Evolutionary conservation across 2,888 invertebrate species (phyloP), one percentile per base, ranked within the genome.

Genomic region (Catocala sponsa): DNA sequence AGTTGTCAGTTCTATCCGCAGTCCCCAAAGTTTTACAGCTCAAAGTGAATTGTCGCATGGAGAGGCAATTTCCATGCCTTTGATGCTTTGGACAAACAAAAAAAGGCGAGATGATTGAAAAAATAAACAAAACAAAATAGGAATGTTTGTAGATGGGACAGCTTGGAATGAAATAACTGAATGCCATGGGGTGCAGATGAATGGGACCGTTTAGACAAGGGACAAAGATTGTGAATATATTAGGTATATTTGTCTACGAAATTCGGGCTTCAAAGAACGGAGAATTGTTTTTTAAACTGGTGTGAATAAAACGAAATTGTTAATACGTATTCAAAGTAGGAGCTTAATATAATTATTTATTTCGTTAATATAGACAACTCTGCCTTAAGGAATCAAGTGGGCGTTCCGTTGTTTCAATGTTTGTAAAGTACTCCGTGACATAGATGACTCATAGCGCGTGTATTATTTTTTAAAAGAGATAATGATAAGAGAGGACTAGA

Each of bases 71-170:
- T 38, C 9, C 11, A 0, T 54, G 2, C 5, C 6, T 54, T 54
- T 54, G 13, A 46, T 46, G 13, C 35, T 9, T 7, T 15, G 5
- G 12, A 6, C 11, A 13, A 57, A 52, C 43, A 51, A 54, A 43
- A 59, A 13, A 47, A 55, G 53, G 4, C 38, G 25, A 56, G 60
- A 63, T 55, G 12, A 56, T 74, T 44, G 43, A 63, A 48, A 56
- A 74, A 70, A 55, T 58, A 57, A 65, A 54, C 58, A 55, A 49
- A 10, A 54, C 55, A 56, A n/a, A n/a, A 59, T 47, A 41, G 35
- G 38, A 62, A 58, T 44, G 56, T 74, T 70, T 66, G 55, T 44
- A 48, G 41, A 63, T 41, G 32, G 25, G 43, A 46, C 44, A 51
- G 55, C 51, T 51, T 42, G 51, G 60, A 73, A 68, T 74, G 55